Percentiles rank a stretch among this genome's conserved stretches.
These are phyloP conservation scores for Chrysina gloriosa DNA, from an alignment of 2,888 invertebrate species.

Conservation along the genomic window DNA sequence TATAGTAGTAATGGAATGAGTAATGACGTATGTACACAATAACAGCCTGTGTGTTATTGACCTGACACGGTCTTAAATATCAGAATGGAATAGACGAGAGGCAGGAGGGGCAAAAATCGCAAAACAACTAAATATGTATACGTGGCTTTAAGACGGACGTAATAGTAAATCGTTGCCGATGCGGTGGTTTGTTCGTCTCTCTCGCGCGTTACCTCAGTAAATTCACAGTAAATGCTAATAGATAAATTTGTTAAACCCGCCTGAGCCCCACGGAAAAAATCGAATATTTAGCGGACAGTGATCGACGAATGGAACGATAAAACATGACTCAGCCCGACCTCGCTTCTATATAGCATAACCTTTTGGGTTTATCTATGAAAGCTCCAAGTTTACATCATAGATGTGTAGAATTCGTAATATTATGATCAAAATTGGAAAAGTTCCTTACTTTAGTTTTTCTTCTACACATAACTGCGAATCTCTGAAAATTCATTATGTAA, in stretches of 20 bases:
- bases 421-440: too few species aligned
- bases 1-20: conserved; percentile 22
- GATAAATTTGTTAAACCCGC: conserved; percentile 42
- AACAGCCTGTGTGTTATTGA: conserved; percentile 24
- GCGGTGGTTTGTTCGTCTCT: conserved; percentile 1
- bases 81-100: conserved; percentile 27
- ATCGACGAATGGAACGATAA: conserved; percentile 46
- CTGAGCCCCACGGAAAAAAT: conserved; percentile 47
- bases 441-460: too few species aligned
- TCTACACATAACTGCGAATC: too few species aligned
- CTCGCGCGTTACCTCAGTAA: conserved; percentile 16
- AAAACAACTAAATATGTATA: conserved; percentile 22
- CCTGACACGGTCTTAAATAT: conserved; percentile 31
- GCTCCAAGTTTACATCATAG: conserved; percentile 17
- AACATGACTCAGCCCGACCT: conserved; percentile 39
- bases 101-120: conserved; percentile 1
- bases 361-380: conserved; percentile 21
- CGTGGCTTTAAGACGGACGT: background rate
- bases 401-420: background rate
- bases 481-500: too few species aligned
- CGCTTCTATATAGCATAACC: conserved; percentile 21
- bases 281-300: conserved; percentile 49
- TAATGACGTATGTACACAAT: conserved; percentile 30
- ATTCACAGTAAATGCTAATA: conserved; percentile 38
- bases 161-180: conserved; percentile 24